These are phyloP conservation scores for Ascaphus truei DNA, from an alignment of 2,113 vertebrate species.

Conservation along the genomic window DNA sequence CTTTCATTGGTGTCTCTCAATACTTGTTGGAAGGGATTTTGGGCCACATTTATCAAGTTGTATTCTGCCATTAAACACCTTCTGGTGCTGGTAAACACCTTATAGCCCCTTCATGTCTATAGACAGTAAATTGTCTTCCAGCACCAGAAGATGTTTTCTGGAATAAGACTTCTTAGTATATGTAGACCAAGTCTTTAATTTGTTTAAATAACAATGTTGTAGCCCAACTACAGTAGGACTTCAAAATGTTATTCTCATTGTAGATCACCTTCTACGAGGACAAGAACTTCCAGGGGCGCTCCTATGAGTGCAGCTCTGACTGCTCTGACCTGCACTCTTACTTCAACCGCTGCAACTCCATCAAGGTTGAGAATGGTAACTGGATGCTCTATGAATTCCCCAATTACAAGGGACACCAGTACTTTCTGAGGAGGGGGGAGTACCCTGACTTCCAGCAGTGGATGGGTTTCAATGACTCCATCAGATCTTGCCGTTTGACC, in stretches of 20 bases:
- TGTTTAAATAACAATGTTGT: too few relatives aligned
- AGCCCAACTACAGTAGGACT: too few relatives aligned
- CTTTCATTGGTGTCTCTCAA: too few relatives aligned
- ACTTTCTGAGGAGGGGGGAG: constrained; percentile 77
- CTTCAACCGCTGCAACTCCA: constrained; percentile 87
- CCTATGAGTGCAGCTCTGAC: constrained; percentile 82
- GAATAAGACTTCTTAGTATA: too few relatives aligned
- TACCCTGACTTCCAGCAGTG: constrained; percentile 85
- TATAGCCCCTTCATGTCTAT: too few relatives aligned
- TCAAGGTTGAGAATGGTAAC: constrained; percentile 79
- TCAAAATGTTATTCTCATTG: background rate
- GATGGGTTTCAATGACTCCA: constrained; percentile 82
- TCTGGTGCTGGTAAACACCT: too few relatives aligned
- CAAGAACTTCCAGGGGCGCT: constrained; percentile 83
- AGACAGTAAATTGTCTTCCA: too few relatives aligned
- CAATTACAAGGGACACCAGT: constrained; percentile 81
- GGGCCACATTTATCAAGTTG: too few relatives aligned
- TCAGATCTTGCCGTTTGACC: constrained; percentile 72
- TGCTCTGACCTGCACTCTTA: constrained; percentile 79
- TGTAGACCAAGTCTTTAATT: too few relatives aligned
- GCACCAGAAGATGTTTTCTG: too few relatives aligned
- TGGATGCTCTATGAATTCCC: constrained; percentile 88
- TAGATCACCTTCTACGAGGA: constrained; percentile 91
- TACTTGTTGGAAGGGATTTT: too few relatives aligned
- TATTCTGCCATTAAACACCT: too few relatives aligned